Evolutionary conservation across 2,797 vertebrate species (phyloP).

Genomic region (Neomorphus geoffroyi): DNA sequence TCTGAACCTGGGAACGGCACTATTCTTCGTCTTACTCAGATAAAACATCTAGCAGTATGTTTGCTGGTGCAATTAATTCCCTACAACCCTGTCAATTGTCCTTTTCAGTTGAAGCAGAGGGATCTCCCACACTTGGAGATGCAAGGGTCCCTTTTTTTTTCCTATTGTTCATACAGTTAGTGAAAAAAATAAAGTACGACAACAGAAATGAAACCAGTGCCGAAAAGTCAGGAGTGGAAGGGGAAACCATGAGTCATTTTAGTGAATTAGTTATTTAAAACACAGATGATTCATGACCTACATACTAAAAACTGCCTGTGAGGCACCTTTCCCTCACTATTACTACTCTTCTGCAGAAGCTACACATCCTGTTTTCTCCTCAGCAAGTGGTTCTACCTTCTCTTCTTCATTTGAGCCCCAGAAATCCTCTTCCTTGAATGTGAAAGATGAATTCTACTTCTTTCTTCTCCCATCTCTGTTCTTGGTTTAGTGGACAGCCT

Average conservation of each 20-base stretch:
- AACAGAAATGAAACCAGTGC: background rate
- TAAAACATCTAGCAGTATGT: background rate
- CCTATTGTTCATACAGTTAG: background rate
- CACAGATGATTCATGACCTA: background rate
- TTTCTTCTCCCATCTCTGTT: background rate
- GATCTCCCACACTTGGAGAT: background rate
- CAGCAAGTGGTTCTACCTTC: background rate
- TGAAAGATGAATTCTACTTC: background rate
- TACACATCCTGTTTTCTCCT: background rate
- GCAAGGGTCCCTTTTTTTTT: background rate
- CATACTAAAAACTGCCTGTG: background rate
- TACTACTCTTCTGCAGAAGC: background rate
- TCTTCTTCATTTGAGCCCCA: background rate
- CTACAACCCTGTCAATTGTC: background rate
- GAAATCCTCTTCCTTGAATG: background rate
- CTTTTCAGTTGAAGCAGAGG: background rate
- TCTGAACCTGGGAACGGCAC: background rate
- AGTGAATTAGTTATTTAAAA: background rate
- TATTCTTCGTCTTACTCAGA: background rate
- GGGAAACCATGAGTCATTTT: background rate
- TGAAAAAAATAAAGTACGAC: background rate
- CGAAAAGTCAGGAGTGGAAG: background rate
- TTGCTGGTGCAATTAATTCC: background rate
- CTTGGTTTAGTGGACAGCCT: background rate
- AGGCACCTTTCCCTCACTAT: background rate